Base-by-base conservation (phyloP, 2,797 vertebrate species). In the Neostethus bicornis region DNA sequence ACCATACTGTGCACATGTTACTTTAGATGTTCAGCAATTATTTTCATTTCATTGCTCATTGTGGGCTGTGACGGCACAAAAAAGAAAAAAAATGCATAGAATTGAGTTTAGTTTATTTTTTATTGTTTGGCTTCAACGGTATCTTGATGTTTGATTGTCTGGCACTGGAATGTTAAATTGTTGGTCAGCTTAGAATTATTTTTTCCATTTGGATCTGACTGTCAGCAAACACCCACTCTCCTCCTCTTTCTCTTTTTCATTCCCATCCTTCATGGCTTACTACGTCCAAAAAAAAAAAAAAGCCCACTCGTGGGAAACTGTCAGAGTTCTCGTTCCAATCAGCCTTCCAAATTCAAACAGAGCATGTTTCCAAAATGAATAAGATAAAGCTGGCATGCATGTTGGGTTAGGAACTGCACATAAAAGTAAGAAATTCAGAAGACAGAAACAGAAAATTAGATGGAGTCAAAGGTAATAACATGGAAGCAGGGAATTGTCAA, bases 271-370 rank as follows among this genome's bases (percentile, higher is more conserved):
- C 28, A 34, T 45, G 35, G 25, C 16, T 53, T 66, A 39, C 49
- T 62, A 52, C 42, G 61, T 44, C 26, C 48, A 71, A 61, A 82
- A 77, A 62, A 62, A 12, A 65, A 62, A 12, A 65, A 68, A 62
- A 29, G 45, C 62, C 51, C 34, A 19, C 37, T 29, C 51, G 38
- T 64, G 68, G 61, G 68, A 47, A 70, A 50, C 29, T 44, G 31
- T 45, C 52, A 61, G 35, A 23, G 11, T 45, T 23, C 11, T 46
- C 20, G 14, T 34, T 53, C 37, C 34, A 28, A 57, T 56, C 24
- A 16, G 28, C 11, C 38, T 25, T 28, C 38, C 54, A 51, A 49
- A 52, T 12, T 61, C 46, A 25, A 63, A 52, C 14, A 37, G 16
- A 48, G 29, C 23, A 24, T 63, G n/a, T 34, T 0, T 48, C 31